Conservation (phyloP, 1,140 invertebrate species). For the Brachionus paranguensis region DNA sequence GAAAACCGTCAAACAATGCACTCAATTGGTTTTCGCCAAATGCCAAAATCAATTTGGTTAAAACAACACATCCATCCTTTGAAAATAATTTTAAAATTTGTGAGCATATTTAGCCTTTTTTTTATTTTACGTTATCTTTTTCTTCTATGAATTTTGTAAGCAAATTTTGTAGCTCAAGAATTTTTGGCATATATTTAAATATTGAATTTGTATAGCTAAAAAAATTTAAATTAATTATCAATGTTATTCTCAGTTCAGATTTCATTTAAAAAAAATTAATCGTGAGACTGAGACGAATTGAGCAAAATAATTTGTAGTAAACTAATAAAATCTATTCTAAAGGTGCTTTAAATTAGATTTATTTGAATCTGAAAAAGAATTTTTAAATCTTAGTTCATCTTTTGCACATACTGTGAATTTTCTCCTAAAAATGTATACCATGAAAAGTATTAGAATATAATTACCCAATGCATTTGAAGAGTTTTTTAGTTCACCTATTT, state of each 20-base stretch:
- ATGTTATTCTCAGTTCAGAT: too few species aligned
- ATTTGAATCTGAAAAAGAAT: too few species aligned
- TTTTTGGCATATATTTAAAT: conserved; percentile 33
- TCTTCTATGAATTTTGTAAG: conserved; percentile 29
- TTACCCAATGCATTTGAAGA: too few species aligned
- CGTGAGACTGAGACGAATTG: background rate
- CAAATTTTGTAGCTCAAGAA: conserved; percentile 7
- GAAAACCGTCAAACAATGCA: conserved; percentile 8
- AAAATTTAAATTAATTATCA: background rate
- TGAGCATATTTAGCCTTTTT: background rate
- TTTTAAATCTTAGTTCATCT: too few species aligned
- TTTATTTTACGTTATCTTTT: conserved; percentile 10
- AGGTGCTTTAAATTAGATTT: too few species aligned
- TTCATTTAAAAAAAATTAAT: background rate
- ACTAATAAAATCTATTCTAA: too few species aligned
- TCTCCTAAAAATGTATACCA: too few species aligned
- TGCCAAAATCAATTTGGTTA: conserved; percentile 33
- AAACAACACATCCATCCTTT: conserved; percentile 17
- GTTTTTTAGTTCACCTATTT: too few species aligned
- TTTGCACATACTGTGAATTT: too few species aligned
- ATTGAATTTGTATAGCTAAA: conserved; percentile 19
- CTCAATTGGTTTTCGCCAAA: conserved; percentile 33
- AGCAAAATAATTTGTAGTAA: background rate
- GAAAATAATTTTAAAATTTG: background rate
- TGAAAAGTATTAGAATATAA: too few species aligned